Base-by-base conservation (phyloP, 92 coral and sea anemone species). In the Meandrina meandrites region DNA sequence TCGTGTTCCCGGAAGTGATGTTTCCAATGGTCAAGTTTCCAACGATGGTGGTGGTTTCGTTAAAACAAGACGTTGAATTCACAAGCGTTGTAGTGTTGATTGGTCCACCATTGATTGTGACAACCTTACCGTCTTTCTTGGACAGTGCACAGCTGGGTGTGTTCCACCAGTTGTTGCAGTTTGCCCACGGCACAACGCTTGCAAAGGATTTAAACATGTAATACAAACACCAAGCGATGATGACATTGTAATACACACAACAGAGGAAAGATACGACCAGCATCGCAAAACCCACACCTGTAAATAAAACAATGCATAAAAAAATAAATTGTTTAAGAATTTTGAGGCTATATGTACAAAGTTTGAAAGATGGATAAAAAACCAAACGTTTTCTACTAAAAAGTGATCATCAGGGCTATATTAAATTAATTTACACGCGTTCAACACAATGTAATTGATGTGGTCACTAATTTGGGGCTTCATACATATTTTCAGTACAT, bases 251-350 rank as follows among this genome's bases (percentile, higher is more conserved):
- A 85, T 97, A 97, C 31, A 97, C 94, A 36, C 96, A 92, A 40
- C 99, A 97, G 4, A 93, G 86, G 37, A 97, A 97, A 16, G 99
- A 97, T 35, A 97, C 94, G 22, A 95, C 96, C 96, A 97, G 80
- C 99, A 97, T 97, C 67, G 99, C 93, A 89, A 95, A 97, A 8
- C 99, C 99, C 32, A 97, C 95, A 74, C 99, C 99, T 97, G 76
- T 31, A 75, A 79, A 81, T 68, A 62, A 71, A 70, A 27, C 34
- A 66, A 11, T 7, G 53, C 53, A 40, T 40, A 2, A 40, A 40
- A 6, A 40, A 6, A 40, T n/a, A n/a, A n/a, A n/a, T n/a, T n/a
- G n/a, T n/a, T n/a, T n/a, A n/a, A n/a, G n/a, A n/a, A n/a, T n/a
- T n/a, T n/a, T n/a, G n/a, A n/a, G n/a, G n/a, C n/a, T n/a, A n/a